A percentile compares a stretch with the other conserved stretches of the same genome.
phyloP scores from a whole-genome alignment of 2,888 invertebrate genomes.

The Drosophila leonis region DNA sequence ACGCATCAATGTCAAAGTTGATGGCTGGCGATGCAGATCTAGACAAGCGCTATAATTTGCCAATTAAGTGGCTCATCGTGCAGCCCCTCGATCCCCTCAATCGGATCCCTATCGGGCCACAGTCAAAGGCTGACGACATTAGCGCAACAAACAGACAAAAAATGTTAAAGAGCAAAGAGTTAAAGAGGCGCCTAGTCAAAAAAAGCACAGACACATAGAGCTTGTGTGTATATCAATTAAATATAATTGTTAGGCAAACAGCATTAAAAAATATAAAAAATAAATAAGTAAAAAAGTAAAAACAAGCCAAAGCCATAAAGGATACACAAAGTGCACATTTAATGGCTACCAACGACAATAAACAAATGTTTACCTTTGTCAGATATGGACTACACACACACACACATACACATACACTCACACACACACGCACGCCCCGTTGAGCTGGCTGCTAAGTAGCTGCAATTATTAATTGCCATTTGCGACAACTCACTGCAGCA shows the following conservation, averaged over 20 bases:
- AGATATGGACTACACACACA: slow-evolving; percentile 35
- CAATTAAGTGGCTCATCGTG: slow-evolving; percentile 67
- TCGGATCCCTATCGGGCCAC: slow-evolving; percentile 54
- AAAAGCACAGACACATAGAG: slow-evolving; percentile 6
- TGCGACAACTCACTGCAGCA: slow-evolving; percentile 54
- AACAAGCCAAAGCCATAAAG: slow-evolving; percentile 72
- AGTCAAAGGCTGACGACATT: slow-evolving; percentile 66
- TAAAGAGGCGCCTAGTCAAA: slow-evolving; percentile 39
- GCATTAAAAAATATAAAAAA: slow-evolving; percentile 22
- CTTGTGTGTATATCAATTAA: slow-evolving; percentile 58
- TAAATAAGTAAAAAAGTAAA: slow-evolving; percentile 10
- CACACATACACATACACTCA: neutral
- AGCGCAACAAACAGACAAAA: slow-evolving; percentile 35
- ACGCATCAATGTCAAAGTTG: slow-evolving; percentile 77
- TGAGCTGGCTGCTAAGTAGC: slow-evolving; percentile 61
- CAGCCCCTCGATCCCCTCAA: neutral
- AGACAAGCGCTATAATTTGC: slow-evolving; percentile 78
- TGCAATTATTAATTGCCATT: slow-evolving; percentile 77
- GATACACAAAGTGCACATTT: slow-evolving; percentile 68
- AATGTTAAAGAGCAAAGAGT: slow-evolving; percentile 8
- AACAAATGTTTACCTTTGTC: slow-evolving; percentile 67
- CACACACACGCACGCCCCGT: neutral
- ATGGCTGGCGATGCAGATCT: slow-evolving; percentile 68
- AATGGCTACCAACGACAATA: slow-evolving; percentile 50
- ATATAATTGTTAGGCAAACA: slow-evolving; percentile 62